phyloP scores from a whole-genome alignment of 2,888 invertebrate genomes.

The Odontocerum albicorne region DNA sequence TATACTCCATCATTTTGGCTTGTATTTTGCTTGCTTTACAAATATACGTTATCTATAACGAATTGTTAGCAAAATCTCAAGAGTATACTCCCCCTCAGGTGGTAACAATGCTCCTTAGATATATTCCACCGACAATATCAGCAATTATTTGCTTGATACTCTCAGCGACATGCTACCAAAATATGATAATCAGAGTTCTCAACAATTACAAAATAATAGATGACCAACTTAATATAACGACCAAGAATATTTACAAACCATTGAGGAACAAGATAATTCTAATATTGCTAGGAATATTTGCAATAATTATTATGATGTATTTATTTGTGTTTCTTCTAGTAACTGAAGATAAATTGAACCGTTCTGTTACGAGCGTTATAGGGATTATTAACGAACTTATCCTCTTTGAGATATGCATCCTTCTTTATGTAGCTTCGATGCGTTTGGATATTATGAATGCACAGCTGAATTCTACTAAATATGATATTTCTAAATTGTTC shows the following conservation, averaged over 20 bases:
- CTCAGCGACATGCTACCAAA: slow-evolving; percentile 29
- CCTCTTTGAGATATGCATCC: slow-evolving; percentile 23
- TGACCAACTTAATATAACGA: slow-evolving; percentile 24
- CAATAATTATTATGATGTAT: slow-evolving; percentile 5
- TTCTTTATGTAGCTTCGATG: slow-evolving; percentile 21
- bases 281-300: slow-evolving; percentile 6
- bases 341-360: background rate
- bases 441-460: slow-evolving; percentile 28
- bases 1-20: slow-evolving; percentile 23
- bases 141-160: slow-evolving; percentile 24
- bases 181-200: slow-evolving; percentile 29
- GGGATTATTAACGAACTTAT: slow-evolving; percentile 26
- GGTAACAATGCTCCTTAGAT: slow-evolving; percentile 23
- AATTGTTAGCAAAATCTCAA: background rate
- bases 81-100: slow-evolving; percentile 15
- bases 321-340: slow-evolving; percentile 4
- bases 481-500: slow-evolving; percentile 29
- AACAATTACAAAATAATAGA: slow-evolving; percentile 32
- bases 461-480: slow-evolving; percentile 30
- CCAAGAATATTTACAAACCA: slow-evolving; percentile 22
- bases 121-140: slow-evolving; percentile 25
- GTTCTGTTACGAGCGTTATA: background rate
- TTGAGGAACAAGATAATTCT: slow-evolving; percentile 21
- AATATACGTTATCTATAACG: slow-evolving; percentile 8
- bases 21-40: slow-evolving; percentile 12